These are phyloP conservation scores for Galerucella pusilla DNA, from an alignment of 2,888 invertebrate species.

Conservation along the genomic window DNA sequence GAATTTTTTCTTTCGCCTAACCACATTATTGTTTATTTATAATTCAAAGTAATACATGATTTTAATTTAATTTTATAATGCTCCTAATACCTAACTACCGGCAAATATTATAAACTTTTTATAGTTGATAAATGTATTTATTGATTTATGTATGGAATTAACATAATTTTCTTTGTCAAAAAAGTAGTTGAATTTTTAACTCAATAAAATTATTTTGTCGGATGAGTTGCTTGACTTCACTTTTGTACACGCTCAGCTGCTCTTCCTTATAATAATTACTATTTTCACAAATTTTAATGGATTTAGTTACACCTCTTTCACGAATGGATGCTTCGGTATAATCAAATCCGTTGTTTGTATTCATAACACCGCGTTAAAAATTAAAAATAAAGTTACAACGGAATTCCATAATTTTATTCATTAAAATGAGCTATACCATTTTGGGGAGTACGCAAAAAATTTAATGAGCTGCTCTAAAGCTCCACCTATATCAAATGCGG, in stretches of 20 bases:
- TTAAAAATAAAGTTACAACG: no score
- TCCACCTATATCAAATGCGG: no score
- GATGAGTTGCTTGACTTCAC: background rate
- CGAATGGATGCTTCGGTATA: background rate
- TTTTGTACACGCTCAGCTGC: no score
- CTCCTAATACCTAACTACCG: background rate
- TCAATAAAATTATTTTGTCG: background rate
- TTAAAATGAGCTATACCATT: background rate
- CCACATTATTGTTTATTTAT: background rate
- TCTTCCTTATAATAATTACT: background rate
- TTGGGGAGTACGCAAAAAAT: no score
- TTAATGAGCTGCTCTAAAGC: no score
- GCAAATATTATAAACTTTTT: background rate
- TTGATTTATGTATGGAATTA: background rate
- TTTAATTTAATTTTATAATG: background rate
- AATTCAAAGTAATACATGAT: background rate
- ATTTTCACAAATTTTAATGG: conserved; percentile 7
- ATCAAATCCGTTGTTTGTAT: background rate
- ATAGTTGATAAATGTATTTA: background rate
- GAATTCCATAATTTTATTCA: background rate
- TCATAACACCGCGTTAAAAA: background rate
- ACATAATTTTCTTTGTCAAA: background rate
- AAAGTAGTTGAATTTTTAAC: background rate
- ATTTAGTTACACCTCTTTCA: background rate
- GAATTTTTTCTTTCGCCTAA: background rate